Evolutionary conservation across 2,797 vertebrate genomes (phyloP), one percentile per base, ranked within the genome.

Genomic region (Trematomus bernacchii): DNA sequence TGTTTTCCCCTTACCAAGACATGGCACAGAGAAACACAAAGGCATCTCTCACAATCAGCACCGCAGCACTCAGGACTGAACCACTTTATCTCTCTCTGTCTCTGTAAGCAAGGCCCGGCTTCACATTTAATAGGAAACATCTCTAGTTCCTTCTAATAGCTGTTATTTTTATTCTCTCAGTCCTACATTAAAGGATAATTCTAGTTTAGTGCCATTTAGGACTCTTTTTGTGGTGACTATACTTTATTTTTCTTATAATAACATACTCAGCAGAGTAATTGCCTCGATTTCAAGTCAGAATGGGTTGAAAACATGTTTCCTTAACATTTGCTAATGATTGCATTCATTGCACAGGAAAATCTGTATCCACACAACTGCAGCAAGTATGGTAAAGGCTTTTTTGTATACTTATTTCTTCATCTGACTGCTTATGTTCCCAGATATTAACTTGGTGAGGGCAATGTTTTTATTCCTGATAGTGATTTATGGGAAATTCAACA

Each of bases 1-100:
- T 85, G 85, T 84, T 80, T 80, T 67, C 71, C 77, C 82, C 82
- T 37, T 58, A 91, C 85, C 79, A 81, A 77, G 83, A 87, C 79
- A 77, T 75, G 79, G 80, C 79, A 77, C 66, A 77, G 57, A 79
- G 76, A 89, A 85, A 91, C 85, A 88, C 85, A 88, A 85, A 86
- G 70, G 70, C 83, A 87, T 92, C 88, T 84, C 76, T 85, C 74
- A 66, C 79, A 87, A 91, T 91, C 81, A 89, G 83, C 61, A 48
- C 37, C 43, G 67, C 67, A 69, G 62, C 79, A 85, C 84, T 87
- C 74, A 77, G 60, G 47, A 73, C 46, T 54, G 54, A 73, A 61
- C 57, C 37, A 3, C 76, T 83, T 48, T 73, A 15, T 75, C 42
- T 68, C 18, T 61, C 37, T 68, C 67, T 48, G 43, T 44, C 60